These are phyloP conservation scores for Sciurus vulgaris DNA, from an alignment of 2,797 vertebrate genomes.

Conservation along the genomic window DNA sequence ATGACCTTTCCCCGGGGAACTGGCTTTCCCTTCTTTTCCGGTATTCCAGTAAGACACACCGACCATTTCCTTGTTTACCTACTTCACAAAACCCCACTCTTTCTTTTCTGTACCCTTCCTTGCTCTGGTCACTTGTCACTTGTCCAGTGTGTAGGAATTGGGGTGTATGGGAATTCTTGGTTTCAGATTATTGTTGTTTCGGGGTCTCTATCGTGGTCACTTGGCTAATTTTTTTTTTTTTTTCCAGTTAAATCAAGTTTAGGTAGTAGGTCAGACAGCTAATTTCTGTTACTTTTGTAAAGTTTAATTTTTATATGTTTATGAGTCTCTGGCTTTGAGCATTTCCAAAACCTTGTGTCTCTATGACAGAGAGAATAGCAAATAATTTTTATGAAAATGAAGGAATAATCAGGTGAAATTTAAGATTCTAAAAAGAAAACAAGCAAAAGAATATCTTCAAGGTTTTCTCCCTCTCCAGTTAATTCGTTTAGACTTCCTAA, in stretches of 20 bases:
- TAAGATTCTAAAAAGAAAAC: background rate
- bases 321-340: background rate
- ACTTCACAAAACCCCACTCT: background rate
- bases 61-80: background rate
- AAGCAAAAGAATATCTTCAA: background rate
- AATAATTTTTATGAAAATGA: background rate
- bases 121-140: background rate
- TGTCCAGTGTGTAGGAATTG: background rate
- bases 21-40: background rate
- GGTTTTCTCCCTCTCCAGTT: background rate
- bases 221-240: background rate
- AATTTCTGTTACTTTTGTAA: background rate
- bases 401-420: conserved; percentile 8
- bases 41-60: background rate
- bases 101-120: background rate
- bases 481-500: background rate
- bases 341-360: background rate
- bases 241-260: background rate
- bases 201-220: background rate
- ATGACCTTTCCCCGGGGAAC: background rate
- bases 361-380: background rate
- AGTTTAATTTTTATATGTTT: background rate
- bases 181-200: background rate
- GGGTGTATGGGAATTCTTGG: background rate
- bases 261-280: background rate